Evolutionary conservation across 2,113 vertebrate genomes (phyloP), one percentile per base, ranked within the genome.

Genomic region (Spea multiplicata): DNA sequence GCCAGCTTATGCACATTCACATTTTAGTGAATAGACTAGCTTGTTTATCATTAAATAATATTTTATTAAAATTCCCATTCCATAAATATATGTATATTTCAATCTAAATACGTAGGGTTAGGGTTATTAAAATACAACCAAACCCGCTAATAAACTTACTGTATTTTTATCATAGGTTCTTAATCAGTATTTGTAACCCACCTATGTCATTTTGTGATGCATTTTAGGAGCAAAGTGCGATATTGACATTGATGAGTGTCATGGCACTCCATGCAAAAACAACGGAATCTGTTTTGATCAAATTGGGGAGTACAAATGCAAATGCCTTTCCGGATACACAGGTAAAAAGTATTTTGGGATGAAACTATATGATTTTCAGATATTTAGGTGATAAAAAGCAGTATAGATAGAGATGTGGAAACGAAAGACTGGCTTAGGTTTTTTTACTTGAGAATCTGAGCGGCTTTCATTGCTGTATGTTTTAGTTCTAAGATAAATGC

Each of bases 211-310:
- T 81, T 84, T 84, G 46, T 57, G 83, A 87, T 90, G 10, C 66
- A 2, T 86, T 88, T 67, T 83, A 99, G 97, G 97, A 72, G 94
- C 96, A 71, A 98, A 98, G 83, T 99, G 97, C 90, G 96, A 98
- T 87, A 87, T 88, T 45, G 93, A 99, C 86, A 89, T 98, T 52
- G 91, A 99, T 73, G 97, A 99, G 73, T 99, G 97, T 83, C 93
- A 92, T 78, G 95, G 95, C 0, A 83, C 88, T 79, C 97, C 97
- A 0, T 99, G 97, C 83, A 93, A 91, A 82, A 95, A 98, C 73
- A 91, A 86, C 66, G 97, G 94, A 47, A 71, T 92, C 16, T 99
- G 97, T 84, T 93, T 88, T 83, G 97, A 99, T 77, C 91, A 83
- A 8, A 88, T 93, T 82, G 95, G 92, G 79, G 87, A 88, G 59